These are phyloP conservation scores for Acrobasis suavella DNA, from an alignment of 2,888 invertebrate species.

Conservation along the genomic window DNA sequence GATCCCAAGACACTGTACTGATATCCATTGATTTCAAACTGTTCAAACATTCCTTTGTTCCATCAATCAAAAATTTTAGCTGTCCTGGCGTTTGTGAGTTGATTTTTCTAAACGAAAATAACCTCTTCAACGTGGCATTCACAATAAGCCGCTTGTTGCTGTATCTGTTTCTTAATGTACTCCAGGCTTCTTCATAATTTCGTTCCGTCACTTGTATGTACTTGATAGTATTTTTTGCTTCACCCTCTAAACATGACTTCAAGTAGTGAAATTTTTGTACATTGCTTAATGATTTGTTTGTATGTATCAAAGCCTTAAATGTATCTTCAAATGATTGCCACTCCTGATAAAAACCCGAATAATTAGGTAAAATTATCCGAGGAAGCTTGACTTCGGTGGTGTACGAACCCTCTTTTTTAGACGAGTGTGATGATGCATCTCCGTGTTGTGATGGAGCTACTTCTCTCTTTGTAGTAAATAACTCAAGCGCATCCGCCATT, in stretches of 20 bases:
- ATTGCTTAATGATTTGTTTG: constrained; percentile 19
- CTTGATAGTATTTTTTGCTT: constrained; percentile 22
- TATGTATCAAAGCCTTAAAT: constrained; percentile 22
- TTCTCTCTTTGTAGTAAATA: constrained; percentile 9
- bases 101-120: constrained; percentile 21
- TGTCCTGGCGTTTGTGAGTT: constrained; percentile 15
- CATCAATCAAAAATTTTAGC: constrained; percentile 23
- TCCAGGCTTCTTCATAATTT: constrained; percentile 26
- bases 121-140: constrained; percentile 18
- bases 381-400: not conserved
- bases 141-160: constrained; percentile 26
- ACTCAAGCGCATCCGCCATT: not conserved
- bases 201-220: constrained; percentile 17
- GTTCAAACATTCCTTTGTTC: constrained; percentile 21
- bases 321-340: constrained; percentile 23
- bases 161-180: constrained; percentile 24
- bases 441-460: not conserved
- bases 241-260: constrained; percentile 20
- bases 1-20: constrained; percentile 26
- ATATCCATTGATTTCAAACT: constrained; percentile 20
- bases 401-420: not conserved
- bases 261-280: constrained; percentile 23
- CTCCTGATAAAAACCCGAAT: constrained; percentile 24
- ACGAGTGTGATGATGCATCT: not conserved
- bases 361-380: not conserved